Evolutionary conservation across 2,888 invertebrate genomes (phyloP).

Genomic region (Halictus ligatus): DNA sequence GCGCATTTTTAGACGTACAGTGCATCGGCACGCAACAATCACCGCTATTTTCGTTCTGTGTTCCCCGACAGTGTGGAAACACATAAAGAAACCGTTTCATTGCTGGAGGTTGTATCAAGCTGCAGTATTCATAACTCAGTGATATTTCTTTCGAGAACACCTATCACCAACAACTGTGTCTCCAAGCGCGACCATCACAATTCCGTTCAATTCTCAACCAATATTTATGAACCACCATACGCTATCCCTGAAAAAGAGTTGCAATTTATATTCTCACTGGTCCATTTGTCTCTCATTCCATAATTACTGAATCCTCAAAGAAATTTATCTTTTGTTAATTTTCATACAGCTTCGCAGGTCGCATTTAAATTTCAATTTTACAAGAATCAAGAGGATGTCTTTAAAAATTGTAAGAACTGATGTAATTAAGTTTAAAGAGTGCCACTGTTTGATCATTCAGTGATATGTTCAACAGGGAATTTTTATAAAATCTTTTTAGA

Average conservation of each 20-base stretch:
- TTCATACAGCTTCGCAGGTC: no score
- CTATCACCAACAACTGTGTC: background rate
- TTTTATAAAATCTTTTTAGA: no score
- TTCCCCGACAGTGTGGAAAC: background rate
- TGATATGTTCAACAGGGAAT: no score
- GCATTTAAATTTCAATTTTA: background rate
- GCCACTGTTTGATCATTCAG: no score
- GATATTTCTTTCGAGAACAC: background rate
- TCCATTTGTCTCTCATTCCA: no score
- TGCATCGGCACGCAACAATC: conserved; percentile 55
- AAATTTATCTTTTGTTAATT: no score
- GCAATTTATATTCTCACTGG: background rate
- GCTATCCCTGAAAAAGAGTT: background rate
- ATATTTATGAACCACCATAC: background rate
- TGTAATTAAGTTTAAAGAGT: background rate
- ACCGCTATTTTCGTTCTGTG: conserved; percentile 40
- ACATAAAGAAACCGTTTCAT: background rate
- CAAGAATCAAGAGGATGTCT: background rate
- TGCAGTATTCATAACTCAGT: background rate
- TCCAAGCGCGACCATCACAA: background rate
- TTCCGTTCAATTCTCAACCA: background rate
- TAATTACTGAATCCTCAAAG: no score
- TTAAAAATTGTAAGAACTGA: background rate
- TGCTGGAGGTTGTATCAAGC: background rate
- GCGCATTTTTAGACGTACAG: conserved; percentile 52